Percentiles rank a stretch among this genome's conserved stretches.
Conservation (phyloP, 2,797 vertebrate genomes). For the Nannoperca obscura region DNA sequence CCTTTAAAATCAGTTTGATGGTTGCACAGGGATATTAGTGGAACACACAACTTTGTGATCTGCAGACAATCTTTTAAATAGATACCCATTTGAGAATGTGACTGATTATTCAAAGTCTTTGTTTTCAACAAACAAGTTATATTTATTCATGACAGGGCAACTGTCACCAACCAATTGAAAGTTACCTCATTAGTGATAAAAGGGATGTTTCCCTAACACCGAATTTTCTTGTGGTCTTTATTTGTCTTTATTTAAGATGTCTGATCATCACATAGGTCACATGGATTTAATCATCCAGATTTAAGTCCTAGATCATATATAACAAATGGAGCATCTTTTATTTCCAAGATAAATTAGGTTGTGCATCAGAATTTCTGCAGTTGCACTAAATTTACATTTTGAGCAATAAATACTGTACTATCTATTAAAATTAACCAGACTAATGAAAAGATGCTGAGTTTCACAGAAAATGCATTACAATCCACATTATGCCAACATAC, state of each 20-base stretch:
- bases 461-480: conserved; percentile 1
- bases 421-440: conserved; percentile 31
- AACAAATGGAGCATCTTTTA: not conserved
- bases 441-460: conserved; percentile 11
- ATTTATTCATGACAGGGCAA: conserved; percentile 16
- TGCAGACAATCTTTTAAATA: conserved; percentile 15
- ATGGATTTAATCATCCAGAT: not conserved
- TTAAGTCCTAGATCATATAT: not conserved
- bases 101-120: conserved; percentile 8
- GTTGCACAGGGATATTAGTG: conserved; percentile 33
- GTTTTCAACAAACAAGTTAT: conserved; percentile 17
- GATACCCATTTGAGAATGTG: not conserved
- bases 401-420: conserved; percentile 3
- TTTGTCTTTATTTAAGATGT: conserved; percentile 10
- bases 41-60: conserved; percentile 26
- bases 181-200: conserved; percentile 8
- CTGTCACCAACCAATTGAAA: conserved; percentile 4
- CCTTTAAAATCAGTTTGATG: conserved; percentile 37
- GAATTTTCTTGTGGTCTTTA: not conserved
- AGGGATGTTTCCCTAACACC: not conserved
- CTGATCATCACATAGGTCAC: not conserved
- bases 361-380: not conserved
- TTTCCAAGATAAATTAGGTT: conserved; percentile 18
- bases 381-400: conserved; percentile 14
- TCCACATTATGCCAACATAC: not conserved